Evolutionary conservation across 2,888 invertebrate species (phyloP).

Genomic region (Phaedon cochleariae): DNA sequence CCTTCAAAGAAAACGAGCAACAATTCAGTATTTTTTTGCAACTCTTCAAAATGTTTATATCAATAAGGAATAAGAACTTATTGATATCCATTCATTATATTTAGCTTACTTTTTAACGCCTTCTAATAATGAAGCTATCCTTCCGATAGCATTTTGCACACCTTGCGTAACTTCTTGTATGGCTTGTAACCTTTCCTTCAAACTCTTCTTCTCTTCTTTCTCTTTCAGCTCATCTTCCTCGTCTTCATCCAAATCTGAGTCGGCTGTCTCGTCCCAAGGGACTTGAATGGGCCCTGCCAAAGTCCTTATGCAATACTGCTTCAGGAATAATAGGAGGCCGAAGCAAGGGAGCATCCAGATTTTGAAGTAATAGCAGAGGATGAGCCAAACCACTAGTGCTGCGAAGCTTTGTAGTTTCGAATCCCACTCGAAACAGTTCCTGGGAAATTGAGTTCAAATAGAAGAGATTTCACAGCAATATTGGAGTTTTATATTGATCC

Average conservation of each 20-base stretch:
- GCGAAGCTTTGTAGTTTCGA: slow-evolving; percentile 84
- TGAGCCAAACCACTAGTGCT: slow-evolving; percentile 85
- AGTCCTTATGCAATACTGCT: slow-evolving; percentile 72
- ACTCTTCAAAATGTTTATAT: too few relatives aligned
- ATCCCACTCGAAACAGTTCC: slow-evolving; percentile 98
- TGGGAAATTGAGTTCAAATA: slow-evolving; percentile 56
- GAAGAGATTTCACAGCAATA: too few relatives aligned
- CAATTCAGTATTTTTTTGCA: too few relatives aligned
- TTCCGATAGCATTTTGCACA: slow-evolving; percentile 95
- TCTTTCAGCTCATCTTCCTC: slow-evolving; percentile 89
- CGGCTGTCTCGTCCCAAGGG: slow-evolving; percentile 60
- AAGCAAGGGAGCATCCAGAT: slow-evolving; percentile 93
- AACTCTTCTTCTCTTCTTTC: slow-evolving; percentile 93
- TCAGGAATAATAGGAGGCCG: slow-evolving; percentile 81
- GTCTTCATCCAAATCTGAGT: slow-evolving; percentile 74
- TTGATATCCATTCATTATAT: slow-evolving; percentile 6
- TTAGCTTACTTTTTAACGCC: slow-evolving; percentile 89
- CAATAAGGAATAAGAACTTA: neutral
- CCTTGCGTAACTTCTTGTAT: slow-evolving; percentile 97
- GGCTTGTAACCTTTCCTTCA: slow-evolving; percentile 92
- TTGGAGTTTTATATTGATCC: neutral
- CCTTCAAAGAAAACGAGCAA: too few relatives aligned
- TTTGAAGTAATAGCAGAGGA: slow-evolving; percentile 93
- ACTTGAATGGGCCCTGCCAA: slow-evolving; percentile 56
- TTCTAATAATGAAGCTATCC: slow-evolving; percentile 92